Evolutionary conservation across 1,140 invertebrate species (phyloP), one percentile per base, ranked within the genome.

Genomic region (Pogonognathellus flavescens): DNA sequence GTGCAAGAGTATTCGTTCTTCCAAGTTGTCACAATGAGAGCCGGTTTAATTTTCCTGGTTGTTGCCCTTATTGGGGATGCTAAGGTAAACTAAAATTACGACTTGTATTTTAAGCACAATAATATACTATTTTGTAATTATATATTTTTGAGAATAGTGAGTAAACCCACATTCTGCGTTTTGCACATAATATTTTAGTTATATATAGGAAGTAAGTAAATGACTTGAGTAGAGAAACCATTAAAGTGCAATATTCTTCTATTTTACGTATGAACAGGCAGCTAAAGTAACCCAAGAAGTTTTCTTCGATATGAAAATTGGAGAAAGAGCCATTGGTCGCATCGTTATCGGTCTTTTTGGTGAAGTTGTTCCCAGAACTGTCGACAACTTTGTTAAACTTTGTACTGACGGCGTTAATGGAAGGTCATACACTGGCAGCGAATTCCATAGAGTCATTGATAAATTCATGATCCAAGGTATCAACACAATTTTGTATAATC

Each of bases 341-440:
- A 95, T 99, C 85, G 94, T 95, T 0, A 95, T 99, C 87, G 98
- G 97, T 7, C 92, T 99, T 0, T 99, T 99, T 92, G 98, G 98
- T 1, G 94, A 97, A 88, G 92, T 95, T 72, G 96, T 96, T 0
- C 98, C 98, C 4, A 98, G 96, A 92, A 97, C 98, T 3, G 97
- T 96, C 0, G 92, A 95, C 88, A 99, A 99, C 90, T 99, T 99
- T 89, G 91, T 94, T 82, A 92, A 94, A 10, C 91, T 99, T 16
- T 94, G 96, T 16, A 93, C 94, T 10, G 92, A 93, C 52, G 96
- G 96, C 5, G 49, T 84, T 16, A 52, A 86, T 55, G 85, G 85
- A 16, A 80, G 55, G 49, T 80, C 82, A 18, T 88, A 88, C 86
- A 72, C 59, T 14, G 84, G 84, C 14, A 72, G 57, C 20, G 22